Evolutionary conservation across 2,888 invertebrate species (phyloP), one percentile per base, ranked within the genome.

Genomic region (Noctua janthe): DNA sequence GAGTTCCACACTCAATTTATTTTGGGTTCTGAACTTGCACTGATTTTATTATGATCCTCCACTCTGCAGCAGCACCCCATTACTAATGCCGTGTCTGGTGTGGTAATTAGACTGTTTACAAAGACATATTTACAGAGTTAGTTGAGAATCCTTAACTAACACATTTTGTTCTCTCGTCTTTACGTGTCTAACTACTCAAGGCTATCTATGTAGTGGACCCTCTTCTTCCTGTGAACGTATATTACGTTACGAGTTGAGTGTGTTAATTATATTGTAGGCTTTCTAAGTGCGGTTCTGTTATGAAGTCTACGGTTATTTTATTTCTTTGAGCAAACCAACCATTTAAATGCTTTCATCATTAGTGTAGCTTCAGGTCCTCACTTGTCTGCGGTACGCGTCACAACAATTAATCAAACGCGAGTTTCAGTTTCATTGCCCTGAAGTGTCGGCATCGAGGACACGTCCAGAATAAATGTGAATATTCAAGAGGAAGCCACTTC

Each of bases 61-160:
- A 47, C 35, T 56, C 11, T 7, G 8, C 8, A 54, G 64, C 49
- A 35, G 79, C 78, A 76, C 66, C 84, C 88, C 82, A 83, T 89
- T 86, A 86, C 79, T 70, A 82, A 82, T 84, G 8, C 13, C 73
- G 23, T 23, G 23, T 23, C 62, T 47, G 47, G 62, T 73, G 2
- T 13, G 4, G 23, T n/a, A 64, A 49, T 74, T 49, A 74, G 47
- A 11, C 35, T 35, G 62, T 62, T 47, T 35, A 35, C 2, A 35
- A 35, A 35, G 35, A 35, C 8, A 69, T 35, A 64, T 64, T 64
- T 64, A 35, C 35, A 64, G 29, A 29, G 35, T 66, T 1, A 66
- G 10, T 66, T 35, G 35, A 20, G 20, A 10, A 66, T 39, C 64
- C 64, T 35, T 20, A 66, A 39, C 64, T 20, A 66, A 35, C 20